Conservation (phyloP, 2,113 vertebrate genomes). For the Hucho hucho region DNA sequence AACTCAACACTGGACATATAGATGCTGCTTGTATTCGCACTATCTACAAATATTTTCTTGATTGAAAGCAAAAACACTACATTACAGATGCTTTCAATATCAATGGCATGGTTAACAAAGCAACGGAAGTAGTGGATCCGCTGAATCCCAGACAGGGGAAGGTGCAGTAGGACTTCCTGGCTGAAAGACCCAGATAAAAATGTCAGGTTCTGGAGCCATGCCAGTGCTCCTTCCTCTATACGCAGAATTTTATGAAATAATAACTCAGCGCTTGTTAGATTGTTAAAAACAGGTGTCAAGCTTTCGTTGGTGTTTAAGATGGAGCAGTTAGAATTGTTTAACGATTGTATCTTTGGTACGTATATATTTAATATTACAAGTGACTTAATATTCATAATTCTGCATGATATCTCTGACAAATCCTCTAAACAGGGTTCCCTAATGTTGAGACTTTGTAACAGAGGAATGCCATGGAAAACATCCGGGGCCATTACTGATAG, state of each 20-base stretch:
- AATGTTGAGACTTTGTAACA: background rate
- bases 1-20: background rate
- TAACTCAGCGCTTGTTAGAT: background rate
- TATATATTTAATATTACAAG: background rate
- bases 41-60: background rate
- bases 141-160: background rate
- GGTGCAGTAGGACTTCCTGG: background rate
- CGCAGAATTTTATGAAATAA: background rate
- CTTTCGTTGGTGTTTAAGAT: background rate
- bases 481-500: too few species aligned
- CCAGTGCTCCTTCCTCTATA: background rate
- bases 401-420: background rate
- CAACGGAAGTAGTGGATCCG: background rate
- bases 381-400: constrained; percentile 8
- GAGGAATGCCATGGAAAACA: background rate
- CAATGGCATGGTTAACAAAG: background rate
- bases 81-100: constrained; percentile 1
- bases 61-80: background rate
- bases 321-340: background rate
- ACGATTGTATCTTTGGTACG: background rate
- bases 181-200: background rate
- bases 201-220: background rate
- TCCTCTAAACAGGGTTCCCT: background rate
- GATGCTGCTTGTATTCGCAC: background rate
- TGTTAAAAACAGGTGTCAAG: background rate